These are phyloP conservation scores for Plagodis dolabraria DNA, from an alignment of 2,888 invertebrate species.

Conservation along the genomic window DNA sequence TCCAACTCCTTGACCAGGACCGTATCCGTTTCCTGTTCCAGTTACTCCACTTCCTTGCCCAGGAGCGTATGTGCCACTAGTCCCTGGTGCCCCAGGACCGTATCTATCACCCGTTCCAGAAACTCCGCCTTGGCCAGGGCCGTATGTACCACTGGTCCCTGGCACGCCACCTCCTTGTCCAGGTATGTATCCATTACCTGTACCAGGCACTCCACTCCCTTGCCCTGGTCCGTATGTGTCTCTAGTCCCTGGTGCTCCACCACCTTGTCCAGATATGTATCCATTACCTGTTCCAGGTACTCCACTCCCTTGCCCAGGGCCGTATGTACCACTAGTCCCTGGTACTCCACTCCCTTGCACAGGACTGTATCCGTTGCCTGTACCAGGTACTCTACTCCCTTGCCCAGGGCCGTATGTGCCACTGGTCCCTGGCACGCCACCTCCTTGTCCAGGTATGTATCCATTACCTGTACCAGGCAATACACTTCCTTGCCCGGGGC, in stretches of 20 bases:
- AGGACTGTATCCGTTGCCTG: constrained; percentile 15
- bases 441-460: constrained; percentile 30
- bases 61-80: constrained; percentile 15
- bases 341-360: constrained; percentile 2
- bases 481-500: no score
- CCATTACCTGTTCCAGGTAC: constrained; percentile 27
- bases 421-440: constrained; percentile 24
- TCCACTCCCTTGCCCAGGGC: constrained; percentile 11
- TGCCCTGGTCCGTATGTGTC: constrained; percentile 31
- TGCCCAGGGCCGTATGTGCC: constrained; percentile 18
- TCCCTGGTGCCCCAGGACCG: constrained; percentile 11
- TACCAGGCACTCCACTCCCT: constrained; percentile 18
- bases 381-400: constrained; percentile 8
- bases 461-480: constrained; percentile 25
- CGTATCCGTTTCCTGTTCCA: constrained; percentile 13
- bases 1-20: constrained; percentile 15
- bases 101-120: constrained; percentile 1
- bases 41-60: constrained; percentile 20
- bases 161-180: constrained; percentile 21
- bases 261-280: constrained; percentile 22
- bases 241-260: constrained; percentile 22
- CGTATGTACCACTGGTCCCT: constrained; percentile 12
- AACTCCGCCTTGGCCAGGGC: constrained; percentile 11
- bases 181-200: constrained; percentile 32
- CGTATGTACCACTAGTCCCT: constrained; percentile 6